Base-by-base conservation (phyloP, 2,797 vertebrate species). In the Gallinago solitaria region DNA sequence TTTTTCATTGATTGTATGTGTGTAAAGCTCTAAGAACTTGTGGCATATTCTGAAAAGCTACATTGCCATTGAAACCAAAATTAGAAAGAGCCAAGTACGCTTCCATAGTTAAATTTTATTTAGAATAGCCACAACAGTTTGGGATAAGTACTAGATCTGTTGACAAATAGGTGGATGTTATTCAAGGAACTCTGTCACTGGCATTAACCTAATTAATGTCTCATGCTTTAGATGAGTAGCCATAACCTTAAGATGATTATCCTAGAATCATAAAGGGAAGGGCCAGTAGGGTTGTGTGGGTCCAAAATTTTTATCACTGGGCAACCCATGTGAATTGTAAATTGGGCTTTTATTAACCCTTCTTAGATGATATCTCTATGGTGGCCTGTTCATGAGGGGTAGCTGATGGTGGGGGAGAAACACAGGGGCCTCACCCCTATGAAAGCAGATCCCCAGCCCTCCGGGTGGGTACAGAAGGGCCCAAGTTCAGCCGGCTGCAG, bases 381-480 rank as follows among this genome's bases (percentile, higher is more conserved):
- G 0, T 20, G 18, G 37, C 2, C 5, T 25, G 11, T 41, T 90
- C 53, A 7, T 48, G 16, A 45, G 35, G 24, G 17, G 11, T 45
- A 68, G 53, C 25, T 81, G 88, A 63, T 60, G 0, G 0, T 0
- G 2, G 30, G 20, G n/a, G 45, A 59, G 65, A 60, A 90, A 56
- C 9, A 11, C 51, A 59, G 15, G 32, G 13, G 5, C 8, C 9
- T 81, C 23, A 43, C 4, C 18, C 16, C 27, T 27, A 2, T 0
- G 3, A 19, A 37, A 64, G 24, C 61, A 25, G n/a, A 54, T 35
- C 56, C 19, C 3, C 0, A 0, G 5, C 11, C 7, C 8, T 53
- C 33, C 15, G 0, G 37, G 1, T 45, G 54, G 51, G 47, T 83
- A 41, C 37, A 45, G 71, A 53, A 47, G 15, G 18, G n/a, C 6